Base-by-base conservation (phyloP, 1,140 invertebrate genomes). In the Drosophila albomicans region DNA sequence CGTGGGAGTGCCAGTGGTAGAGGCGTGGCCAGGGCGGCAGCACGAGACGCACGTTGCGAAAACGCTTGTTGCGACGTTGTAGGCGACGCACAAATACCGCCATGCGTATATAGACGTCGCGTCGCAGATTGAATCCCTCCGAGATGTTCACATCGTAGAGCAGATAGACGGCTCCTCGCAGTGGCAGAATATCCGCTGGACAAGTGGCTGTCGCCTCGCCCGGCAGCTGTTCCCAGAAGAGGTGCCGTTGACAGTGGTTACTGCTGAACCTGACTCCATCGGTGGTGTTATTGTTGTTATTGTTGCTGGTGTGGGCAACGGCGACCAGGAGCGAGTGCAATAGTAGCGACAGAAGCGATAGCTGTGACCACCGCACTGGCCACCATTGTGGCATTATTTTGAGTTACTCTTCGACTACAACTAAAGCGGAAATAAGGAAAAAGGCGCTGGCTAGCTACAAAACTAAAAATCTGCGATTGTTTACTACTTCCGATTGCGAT, bases 81-180 rank as follows among this genome's bases (percentile, higher is more conserved):
- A 97, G 93, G 69, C 94, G 94, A 84, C 94, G 94, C 0, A 97
- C 93, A 79, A 99, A 95, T 58, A 96, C 95, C 10, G 98, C 97
- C 80, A 99, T 94, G 84, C 99, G 94, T 93, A 99, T 95, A 82
- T 98, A 99, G 7, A 99, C 98, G 94, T 99, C 99, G 71, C 98
- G 94, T 56, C 98, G 94, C 67, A 99, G 94, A 94, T 99, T 99
- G 91, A 99, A 99, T 0, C 99, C 99, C 94, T 99, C 98, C 1
- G 96, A 95, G 15, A 95, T 96, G 93, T 99, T 99, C 0, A 99
- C 96, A 93, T 99, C 97, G 93, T 99, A 99, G 28, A 99, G 65
- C 13, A 92, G 62, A 58, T 92, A 92, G 28, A 92, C 75, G 45
- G 84, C 61, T 30, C 88, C 87, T 3, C 70, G 59, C 7, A 88